phyloP scores from a whole-genome alignment of 2,113 vertebrate genomes.

The Oplegnathus fasciatus region DNA sequence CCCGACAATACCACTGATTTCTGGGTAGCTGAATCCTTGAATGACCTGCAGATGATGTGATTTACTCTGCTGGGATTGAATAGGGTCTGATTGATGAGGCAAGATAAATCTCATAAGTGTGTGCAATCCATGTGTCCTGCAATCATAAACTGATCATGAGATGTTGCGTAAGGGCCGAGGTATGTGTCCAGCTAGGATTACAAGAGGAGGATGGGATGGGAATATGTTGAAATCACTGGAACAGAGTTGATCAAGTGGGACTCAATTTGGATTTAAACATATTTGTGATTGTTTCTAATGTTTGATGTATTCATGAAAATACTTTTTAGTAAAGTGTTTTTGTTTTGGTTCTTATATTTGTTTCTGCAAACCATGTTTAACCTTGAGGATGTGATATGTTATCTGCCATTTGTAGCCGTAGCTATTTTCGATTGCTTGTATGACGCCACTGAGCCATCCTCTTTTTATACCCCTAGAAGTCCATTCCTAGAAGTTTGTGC shows the following conservation, averaged over 20 bases:
- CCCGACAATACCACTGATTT: slow-evolving; percentile 57
- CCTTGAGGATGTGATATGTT: slow-evolving; percentile 16
- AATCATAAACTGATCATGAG: slow-evolving; percentile 30
- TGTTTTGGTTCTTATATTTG: neutral
- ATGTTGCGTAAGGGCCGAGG: slow-evolving; percentile 27
- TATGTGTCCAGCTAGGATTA: slow-evolving; percentile 9
- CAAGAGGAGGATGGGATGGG: neutral
- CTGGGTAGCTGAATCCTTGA: slow-evolving; percentile 25
- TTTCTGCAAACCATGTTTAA: slow-evolving; percentile 17
- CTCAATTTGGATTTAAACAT: neutral
- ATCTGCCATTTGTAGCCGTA: neutral
- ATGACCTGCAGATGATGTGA: slow-evolving; percentile 41
- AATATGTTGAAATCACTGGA: neutral
- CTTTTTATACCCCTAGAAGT: slow-evolving; percentile 12
- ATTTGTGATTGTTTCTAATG: slow-evolving; percentile 5
- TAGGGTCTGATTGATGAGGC: slow-evolving; percentile 37
- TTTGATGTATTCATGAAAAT: neutral
- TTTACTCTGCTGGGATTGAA: slow-evolving; percentile 47
- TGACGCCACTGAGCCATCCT: slow-evolving; percentile 8
- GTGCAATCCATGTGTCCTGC: slow-evolving; percentile 45
- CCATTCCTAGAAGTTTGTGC: slow-evolving; percentile 19
- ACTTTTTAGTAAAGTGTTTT: slow-evolving; percentile 22
- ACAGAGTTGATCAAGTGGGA: neutral
- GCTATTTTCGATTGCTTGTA: slow-evolving; percentile 34
- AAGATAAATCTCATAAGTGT: slow-evolving; percentile 44